Evolutionary conservation across 1,140 invertebrate species (phyloP).

Genomic region (Ceratosolen fusciceps): DNA sequence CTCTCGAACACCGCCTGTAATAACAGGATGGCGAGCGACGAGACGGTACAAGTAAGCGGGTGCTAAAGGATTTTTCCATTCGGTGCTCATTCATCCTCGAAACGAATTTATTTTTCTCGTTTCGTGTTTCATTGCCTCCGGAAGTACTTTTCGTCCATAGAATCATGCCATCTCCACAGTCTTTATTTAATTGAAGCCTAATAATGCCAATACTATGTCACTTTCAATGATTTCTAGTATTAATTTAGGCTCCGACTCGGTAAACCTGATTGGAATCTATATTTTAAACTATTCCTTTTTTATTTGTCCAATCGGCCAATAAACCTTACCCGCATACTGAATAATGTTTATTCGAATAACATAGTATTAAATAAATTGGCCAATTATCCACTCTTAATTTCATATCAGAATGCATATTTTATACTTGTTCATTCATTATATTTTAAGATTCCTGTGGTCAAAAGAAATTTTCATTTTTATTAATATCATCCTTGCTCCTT

Average conservation of each 20-base stretch:
- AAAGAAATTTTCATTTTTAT: background rate
- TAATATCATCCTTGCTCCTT: background rate
- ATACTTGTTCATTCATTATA: background rate
- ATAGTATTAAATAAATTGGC: constrained; percentile 2
- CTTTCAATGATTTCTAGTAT: background rate
- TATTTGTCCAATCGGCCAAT: background rate
- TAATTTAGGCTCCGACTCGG: background rate
- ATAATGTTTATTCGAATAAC: background rate
- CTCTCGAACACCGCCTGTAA: background rate
- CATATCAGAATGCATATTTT: background rate
- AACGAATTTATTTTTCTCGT: constrained; percentile 35
- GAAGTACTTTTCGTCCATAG: too few species aligned
- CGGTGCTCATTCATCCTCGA: background rate
- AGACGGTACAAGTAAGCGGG: background rate
- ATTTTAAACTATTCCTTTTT: background rate
- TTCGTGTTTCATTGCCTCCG: too few species aligned
- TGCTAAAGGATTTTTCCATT: background rate
- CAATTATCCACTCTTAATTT: constrained; percentile 5
- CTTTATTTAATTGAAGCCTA: background rate
- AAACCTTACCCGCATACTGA: background rate
- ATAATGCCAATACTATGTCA: background rate
- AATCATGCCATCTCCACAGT: background rate
- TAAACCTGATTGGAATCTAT: background rate
- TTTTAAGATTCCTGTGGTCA: background rate
- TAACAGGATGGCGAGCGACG: constrained; percentile 16